phyloP scores from a whole-genome alignment of 2,888 invertebrate genomes.

The Morpho deidamia region DNA sequence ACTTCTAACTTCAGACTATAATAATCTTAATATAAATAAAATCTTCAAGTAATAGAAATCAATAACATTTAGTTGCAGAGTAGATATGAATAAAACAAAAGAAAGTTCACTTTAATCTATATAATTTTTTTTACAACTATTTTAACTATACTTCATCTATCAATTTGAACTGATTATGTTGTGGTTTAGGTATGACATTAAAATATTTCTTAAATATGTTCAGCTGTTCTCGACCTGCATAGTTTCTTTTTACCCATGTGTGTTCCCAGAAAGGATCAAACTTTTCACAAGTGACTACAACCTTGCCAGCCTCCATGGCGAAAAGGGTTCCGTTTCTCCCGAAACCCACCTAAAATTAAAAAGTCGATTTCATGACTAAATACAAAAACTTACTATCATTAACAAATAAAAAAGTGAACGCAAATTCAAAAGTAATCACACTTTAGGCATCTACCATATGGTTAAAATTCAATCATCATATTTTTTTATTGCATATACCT shows the following conservation, averaged over 20 bases:
- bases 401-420: too few species aligned
- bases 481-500: too few species aligned
- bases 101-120: neutral
- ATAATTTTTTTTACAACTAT: neutral
- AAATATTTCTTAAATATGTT: conserved; percentile 90
- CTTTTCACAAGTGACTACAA: conserved; percentile 89
- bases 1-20: too few species aligned
- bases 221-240: conserved; percentile 80
- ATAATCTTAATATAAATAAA: too few species aligned
- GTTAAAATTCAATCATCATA: too few species aligned
- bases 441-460: too few species aligned
- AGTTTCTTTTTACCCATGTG: conserved; percentile 83
- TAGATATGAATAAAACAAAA: neutral
- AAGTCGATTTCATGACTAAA: neutral
- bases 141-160: conserved; percentile 80
- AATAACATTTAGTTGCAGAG: too few species aligned
- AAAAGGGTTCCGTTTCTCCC: conserved; percentile 88
- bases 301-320: conserved; percentile 88
- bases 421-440: too few species aligned
- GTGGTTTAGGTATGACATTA: conserved; percentile 87
- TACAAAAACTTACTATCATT: too few species aligned
- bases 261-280: conserved; percentile 88
- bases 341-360: conserved; percentile 85
- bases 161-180: conserved; percentile 88
- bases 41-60: too few species aligned